phyloP scores from a whole-genome alignment of 2,797 vertebrate genomes.

The Petrocephalus sullivani region DNA sequence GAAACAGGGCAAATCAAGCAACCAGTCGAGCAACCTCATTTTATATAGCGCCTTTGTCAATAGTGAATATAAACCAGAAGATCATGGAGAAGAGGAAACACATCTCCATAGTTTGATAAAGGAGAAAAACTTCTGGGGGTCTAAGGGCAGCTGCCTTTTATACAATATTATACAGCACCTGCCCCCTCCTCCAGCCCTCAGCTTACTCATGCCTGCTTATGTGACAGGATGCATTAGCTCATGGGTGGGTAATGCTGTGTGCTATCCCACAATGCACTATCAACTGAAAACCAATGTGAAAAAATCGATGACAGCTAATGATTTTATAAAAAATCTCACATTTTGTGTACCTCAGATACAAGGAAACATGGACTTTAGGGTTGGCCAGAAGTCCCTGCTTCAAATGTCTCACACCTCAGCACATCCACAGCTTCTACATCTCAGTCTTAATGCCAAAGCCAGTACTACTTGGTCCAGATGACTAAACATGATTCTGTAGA shows the following conservation, averaged over 20 bases:
- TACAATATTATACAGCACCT: background rate
- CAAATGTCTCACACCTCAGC: background rate
- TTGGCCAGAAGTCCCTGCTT: background rate
- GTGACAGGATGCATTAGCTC: background rate
- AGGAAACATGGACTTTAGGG: background rate
- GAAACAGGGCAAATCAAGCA: background rate
- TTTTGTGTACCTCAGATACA: background rate
- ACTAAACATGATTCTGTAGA: background rate
- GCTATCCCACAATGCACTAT: constrained; percentile 4
- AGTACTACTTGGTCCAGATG: background rate
- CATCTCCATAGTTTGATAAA: background rate
- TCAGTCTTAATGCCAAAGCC: background rate
- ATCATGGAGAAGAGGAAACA: background rate
- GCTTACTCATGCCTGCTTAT: background rate
- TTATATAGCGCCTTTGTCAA: background rate
- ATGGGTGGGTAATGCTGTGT: background rate
- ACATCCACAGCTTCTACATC: background rate
- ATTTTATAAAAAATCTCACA: background rate
- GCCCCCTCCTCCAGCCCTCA: background rate
- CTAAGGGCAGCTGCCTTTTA: background rate
- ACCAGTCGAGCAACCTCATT: background rate
- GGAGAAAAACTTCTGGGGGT: background rate
- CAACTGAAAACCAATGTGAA: background rate
- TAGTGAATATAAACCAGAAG: background rate
- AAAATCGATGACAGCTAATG: background rate